phyloP scores from a whole-genome alignment of 2,797 vertebrate genomes.

The Danio kyathit region DNA sequence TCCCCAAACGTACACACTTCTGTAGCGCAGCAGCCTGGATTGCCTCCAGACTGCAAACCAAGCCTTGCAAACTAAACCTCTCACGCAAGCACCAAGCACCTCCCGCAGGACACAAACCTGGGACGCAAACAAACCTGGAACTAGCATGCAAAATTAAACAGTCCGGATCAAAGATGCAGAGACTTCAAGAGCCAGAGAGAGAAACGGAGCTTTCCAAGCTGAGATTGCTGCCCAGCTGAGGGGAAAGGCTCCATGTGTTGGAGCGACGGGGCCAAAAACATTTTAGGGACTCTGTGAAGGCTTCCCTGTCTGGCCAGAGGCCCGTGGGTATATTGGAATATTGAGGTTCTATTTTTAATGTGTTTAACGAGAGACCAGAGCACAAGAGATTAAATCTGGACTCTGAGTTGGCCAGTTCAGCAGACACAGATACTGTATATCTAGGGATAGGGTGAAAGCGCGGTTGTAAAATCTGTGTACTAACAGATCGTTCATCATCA shows the following conservation, averaged over 20 bases:
- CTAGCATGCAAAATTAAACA: slow-evolving; percentile 40
- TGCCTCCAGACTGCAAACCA: slow-evolving; percentile 56
- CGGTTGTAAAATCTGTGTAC: slow-evolving; percentile 38
- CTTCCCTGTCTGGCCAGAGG: slow-evolving; percentile 41
- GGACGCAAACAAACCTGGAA: slow-evolving; percentile 41
- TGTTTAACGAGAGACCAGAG: slow-evolving; percentile 39
- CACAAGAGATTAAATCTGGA: slow-evolving; percentile 45
- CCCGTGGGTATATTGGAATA: slow-evolving; percentile 26
- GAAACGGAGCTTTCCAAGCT: slow-evolving; percentile 27
- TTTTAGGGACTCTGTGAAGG: slow-evolving; percentile 34
- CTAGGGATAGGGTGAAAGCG: slow-evolving; percentile 21
- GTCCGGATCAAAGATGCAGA: neutral
- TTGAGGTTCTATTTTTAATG: slow-evolving; percentile 46
- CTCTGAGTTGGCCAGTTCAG: slow-evolving; percentile 25
- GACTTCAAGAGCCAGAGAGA: slow-evolving; percentile 2
- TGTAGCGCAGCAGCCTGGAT: slow-evolving; percentile 52
- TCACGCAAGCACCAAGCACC: slow-evolving; percentile 35
- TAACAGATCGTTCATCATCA: slow-evolving; percentile 35
- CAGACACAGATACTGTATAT: slow-evolving; percentile 37
- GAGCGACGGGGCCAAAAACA: slow-evolving; percentile 40
- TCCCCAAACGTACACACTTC: slow-evolving; percentile 27
- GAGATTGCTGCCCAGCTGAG: slow-evolving; percentile 14
- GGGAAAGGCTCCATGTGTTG: slow-evolving; percentile 20
- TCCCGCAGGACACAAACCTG: slow-evolving; percentile 28
- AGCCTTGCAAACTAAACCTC: slow-evolving; percentile 61